Conservation (phyloP, 2,113 vertebrate genomes). For the Sinocyclocheilus anshuiensis region DNA sequence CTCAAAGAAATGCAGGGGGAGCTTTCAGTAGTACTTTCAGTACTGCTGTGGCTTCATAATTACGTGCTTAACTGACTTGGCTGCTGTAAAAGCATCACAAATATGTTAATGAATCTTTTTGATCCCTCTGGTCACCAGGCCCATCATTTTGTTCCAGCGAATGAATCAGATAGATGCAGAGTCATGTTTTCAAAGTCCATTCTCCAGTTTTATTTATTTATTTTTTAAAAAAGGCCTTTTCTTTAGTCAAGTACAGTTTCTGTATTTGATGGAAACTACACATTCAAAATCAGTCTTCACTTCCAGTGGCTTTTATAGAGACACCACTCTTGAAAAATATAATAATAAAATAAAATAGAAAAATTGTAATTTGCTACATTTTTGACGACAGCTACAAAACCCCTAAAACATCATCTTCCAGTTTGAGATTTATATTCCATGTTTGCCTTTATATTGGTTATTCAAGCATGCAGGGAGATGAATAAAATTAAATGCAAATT, state of each 20-base stretch:
- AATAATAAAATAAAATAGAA: background rate
- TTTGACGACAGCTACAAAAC: background rate
- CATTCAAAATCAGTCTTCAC: background rate
- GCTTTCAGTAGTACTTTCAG: too few species aligned
- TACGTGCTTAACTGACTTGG: slow-evolving; percentile 7
- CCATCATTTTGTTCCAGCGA: slow-evolving; percentile 5
- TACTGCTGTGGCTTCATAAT: slow-evolving; percentile 8
- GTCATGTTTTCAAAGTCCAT: background rate
- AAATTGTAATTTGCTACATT: background rate
- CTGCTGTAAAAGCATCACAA: slow-evolving; percentile 17
- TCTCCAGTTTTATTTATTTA: background rate
- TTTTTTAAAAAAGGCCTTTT: background rate
- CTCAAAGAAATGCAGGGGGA: background rate
- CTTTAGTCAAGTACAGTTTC: background rate
- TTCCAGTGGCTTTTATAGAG: background rate
- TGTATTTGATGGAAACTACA: background rate
- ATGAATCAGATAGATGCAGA: background rate
- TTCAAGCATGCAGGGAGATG: background rate
- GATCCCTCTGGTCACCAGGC: background rate
- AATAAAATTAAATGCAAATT: slow-evolving; percentile 5
- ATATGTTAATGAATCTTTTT: slow-evolving; percentile 14
- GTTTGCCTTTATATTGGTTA: background rate
- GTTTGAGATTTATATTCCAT: background rate
- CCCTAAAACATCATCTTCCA: background rate
- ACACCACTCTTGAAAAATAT: background rate